Conservation (phyloP, 2,113 vertebrate genomes). For the Anarhynchus alexandrinus region DNA sequence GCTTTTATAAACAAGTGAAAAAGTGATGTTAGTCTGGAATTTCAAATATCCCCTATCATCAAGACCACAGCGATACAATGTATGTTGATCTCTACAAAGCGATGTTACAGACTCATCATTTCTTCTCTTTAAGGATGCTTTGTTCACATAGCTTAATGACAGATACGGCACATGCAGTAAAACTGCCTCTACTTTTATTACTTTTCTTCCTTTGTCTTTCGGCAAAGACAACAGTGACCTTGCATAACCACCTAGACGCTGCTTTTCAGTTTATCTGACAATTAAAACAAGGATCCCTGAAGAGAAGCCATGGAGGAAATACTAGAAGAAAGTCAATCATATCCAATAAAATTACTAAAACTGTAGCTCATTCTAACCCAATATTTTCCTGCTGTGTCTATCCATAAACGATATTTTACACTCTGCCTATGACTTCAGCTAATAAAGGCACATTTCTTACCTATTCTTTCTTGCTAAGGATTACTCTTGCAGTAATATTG, state of each 20-base stretch:
- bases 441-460: background rate
- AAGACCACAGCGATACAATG: background rate
- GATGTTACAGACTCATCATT: background rate
- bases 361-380: background rate
- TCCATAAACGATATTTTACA: background rate
- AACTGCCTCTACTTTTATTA: background rate
- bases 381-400: background rate
- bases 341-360: background rate
- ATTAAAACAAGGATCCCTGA: background rate
- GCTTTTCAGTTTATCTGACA: background rate
- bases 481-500: background rate
- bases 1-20: background rate
- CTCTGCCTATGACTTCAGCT: background rate
- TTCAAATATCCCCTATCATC: background rate
- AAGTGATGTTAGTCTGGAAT: background rate
- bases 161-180: background rate
- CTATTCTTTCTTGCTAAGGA: background rate
- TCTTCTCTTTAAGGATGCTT: background rate
- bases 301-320: background rate
- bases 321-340: background rate
- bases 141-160: background rate
- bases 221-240: background rate
- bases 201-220: background rate
- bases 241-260: background rate
- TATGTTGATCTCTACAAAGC: background rate